Evolutionary conservation across 64 coral and sea anemone genomes (phyloP), one percentile per base, ranked within the genome.

Genomic region (Montipora sp.): DNA sequence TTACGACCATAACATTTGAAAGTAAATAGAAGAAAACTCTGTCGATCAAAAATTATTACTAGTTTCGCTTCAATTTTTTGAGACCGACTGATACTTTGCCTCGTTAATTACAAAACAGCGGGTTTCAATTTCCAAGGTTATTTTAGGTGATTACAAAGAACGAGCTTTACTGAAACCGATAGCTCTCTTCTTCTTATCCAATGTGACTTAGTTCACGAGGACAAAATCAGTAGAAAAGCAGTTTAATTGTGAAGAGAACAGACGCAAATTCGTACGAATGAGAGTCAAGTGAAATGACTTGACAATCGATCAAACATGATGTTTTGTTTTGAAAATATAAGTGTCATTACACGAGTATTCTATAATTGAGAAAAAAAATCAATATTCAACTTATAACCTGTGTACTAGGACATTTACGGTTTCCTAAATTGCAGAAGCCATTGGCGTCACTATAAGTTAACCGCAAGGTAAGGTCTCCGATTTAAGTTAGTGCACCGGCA

Each of bases 101-200:
- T 68, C 15, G 59, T 69, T 84, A 84, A 84, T 84, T 84, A 20
- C 44, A 84, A 84, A 66, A 84, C 81, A 84, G 81, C 59, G 43
- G 81, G 81, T 84, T 47, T 43, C 60, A 48, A 84, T 84, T 69
- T 84, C 81, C 81, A 68, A 84, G 81, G 81, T 84, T 67, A 84
- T 84, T 43, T 84, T 61, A 47, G 45, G 66, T 84, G 18, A 69
- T 69, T 84, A 5, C 36, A 24, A 69, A 69, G 81, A 83, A 83
- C 61, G 81, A 84, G 60, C 22, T 16, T 11, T 57, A 57, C 6
- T 36, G 36, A 36, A 60, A n/a, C 27, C 16, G 12, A 23, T 3
- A 44, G 14, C 12, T 69, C 36, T 18, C 16, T n/a, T 84, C 36
- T 4, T 4, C 8, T 69, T 84, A 67, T 84, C 58, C 16, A 84